phyloP scores from a whole-genome alignment of 2,888 invertebrate genomes.

The Apotomis betuletana region DNA sequence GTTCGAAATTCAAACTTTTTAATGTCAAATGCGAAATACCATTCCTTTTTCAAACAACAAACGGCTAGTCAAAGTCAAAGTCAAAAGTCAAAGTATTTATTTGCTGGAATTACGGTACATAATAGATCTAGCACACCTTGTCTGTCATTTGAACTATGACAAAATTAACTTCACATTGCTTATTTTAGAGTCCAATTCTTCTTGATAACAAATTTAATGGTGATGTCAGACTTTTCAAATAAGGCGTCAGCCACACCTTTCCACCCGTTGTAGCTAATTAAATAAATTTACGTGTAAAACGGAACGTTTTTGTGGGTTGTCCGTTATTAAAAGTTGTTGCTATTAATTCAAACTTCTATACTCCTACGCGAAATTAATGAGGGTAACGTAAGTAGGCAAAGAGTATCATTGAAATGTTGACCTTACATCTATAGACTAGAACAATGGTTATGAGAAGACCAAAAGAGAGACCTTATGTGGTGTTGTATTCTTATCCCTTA shows the following conservation, averaged over 20 bases:
- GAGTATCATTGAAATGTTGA: background rate
- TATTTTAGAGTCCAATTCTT: constrained; percentile 33
- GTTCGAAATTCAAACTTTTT: constrained; percentile 39
- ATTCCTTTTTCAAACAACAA: constrained; percentile 64
- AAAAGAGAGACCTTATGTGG: no score
- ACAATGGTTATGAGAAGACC: no score
- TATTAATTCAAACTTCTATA: constrained; percentile 19
- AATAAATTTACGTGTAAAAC: constrained; percentile 41
- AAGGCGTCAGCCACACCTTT: constrained; percentile 49
- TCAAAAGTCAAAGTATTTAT: no score
- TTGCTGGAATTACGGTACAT: no score
- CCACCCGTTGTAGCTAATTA: constrained; percentile 48
- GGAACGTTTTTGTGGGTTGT: constrained; percentile 34
- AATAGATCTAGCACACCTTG: constrained; percentile 46
- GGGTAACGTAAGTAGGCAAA: constrained; percentile 18
- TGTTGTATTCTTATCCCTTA: no score
- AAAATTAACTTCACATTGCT: constrained; percentile 3
- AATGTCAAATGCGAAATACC: constrained; percentile 62
- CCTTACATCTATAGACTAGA: background rate
- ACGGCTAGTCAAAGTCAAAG: no score
- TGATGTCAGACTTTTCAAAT: constrained; percentile 38
- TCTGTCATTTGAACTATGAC: constrained; percentile 11
- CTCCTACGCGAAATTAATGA: constrained; percentile 8
- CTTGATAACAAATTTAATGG: constrained; percentile 13
- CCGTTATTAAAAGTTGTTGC: constrained; percentile 37